Evolutionary conservation across 92 coral and sea anemone genomes (phyloP), one percentile per base, ranked within the genome.

Genomic region (Porites divaricata): DNA sequence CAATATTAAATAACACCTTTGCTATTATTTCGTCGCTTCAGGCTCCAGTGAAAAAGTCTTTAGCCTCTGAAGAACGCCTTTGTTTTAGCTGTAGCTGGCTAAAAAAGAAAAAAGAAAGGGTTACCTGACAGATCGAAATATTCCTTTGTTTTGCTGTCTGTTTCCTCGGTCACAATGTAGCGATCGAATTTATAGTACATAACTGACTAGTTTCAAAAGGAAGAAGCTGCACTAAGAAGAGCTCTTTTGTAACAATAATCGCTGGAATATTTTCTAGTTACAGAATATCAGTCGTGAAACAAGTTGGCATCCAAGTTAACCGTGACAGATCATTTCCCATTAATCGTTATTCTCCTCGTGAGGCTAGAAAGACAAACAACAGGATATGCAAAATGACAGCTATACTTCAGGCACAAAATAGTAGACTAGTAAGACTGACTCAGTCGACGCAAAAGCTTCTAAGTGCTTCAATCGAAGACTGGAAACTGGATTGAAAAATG

Each of bases 381-480:
- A 81, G 85, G 79, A 82, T 72, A 81, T 81, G 63, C 10, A 3
- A 21, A 22, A 59, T 22, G 45, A 35, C 45, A 35, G 45, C 45
- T 35, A 35, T 35, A 35, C 45, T 35, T 35, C 45, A 35, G 45
- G 45, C 45, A 35, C 45, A 35, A 35, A 35, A 35, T 35, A 35
- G 45, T 35, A 35, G 45, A 35, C 45, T 35, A 35, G 78, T 53
- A 28, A 80, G 57, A 26, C 17, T 19, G 52, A 48, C 83, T 9
- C 9, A 20, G 56, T 50, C 13, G 28, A 69, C 67, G 70, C 17
- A 10, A 9, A 17, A 2, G 59, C 61, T 50, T 73, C 41, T 14
- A n/a, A n/a, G 28, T 50, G 10, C 35, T 35, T 73, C 62, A 23
- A 21, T 9, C 5, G 58, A 8, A 41, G 41, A 35, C 23, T 4